Conservation (phyloP, 1,140 invertebrate genomes). For the Lordiphosa mommai region DNA sequence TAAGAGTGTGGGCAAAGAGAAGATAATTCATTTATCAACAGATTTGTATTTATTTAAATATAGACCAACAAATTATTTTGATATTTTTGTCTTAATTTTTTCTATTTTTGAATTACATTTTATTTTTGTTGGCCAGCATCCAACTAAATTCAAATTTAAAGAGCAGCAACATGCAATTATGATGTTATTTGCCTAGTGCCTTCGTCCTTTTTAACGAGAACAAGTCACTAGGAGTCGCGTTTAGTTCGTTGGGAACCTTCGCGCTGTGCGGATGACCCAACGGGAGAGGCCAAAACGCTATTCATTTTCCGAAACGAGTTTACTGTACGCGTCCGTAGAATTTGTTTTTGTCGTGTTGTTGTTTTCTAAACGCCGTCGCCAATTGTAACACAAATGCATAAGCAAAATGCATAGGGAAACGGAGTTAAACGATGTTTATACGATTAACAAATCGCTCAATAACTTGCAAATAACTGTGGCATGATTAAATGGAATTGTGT, state of each 20-base stretch:
- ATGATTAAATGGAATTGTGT: no score
- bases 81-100: neutral
- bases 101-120: neutral
- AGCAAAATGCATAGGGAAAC: no score
- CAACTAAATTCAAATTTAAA: conserved; percentile 25
- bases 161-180: conserved; percentile 9
- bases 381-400: no score
- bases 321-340: conserved; percentile 11
- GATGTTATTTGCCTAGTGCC: conserved; percentile 19
- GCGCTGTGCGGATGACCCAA: conserved; percentile 61
- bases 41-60: neutral
- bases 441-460: no score
- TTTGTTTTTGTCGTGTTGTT: conserved; percentile 2
- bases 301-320: conserved; percentile 1
- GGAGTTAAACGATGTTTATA: no score
- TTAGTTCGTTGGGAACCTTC: conserved; percentile 72
- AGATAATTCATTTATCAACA: neutral
- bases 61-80: neutral
- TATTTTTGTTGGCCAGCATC: conserved; percentile 2
- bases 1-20: conserved; percentile 3
- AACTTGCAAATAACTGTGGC: no score
- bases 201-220: conserved; percentile 53
- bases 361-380: conserved; percentile 16
- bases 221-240: conserved; percentile 21
- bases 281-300: conserved; percentile 21